Conservation (phyloP, 2,888 invertebrate species). For the Ochropacha duplaris region DNA sequence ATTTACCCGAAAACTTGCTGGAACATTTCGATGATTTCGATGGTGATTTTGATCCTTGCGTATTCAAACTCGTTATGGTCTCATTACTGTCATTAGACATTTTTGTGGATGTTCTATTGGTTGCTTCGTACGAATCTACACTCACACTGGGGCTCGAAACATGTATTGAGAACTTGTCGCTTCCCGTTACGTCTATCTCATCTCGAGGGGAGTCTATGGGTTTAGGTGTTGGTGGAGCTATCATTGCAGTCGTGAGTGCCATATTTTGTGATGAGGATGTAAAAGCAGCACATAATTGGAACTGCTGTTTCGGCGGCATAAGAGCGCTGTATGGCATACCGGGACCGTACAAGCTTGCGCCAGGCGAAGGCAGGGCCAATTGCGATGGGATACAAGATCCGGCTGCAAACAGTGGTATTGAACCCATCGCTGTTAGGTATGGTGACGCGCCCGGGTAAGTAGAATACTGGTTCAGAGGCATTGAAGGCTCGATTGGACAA, state of each 20-base stretch:
- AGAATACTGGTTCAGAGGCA: constrained; percentile 77
- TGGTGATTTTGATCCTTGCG: constrained; percentile 64
- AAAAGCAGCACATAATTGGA: constrained; percentile 88
- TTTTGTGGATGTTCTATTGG: constrained; percentile 58
- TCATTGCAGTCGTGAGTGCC: constrained; percentile 91
- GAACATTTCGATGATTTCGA: constrained; percentile 80
- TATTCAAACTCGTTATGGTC: constrained; percentile 48
- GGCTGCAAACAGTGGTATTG: constrained; percentile 83
- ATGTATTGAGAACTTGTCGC: constrained; percentile 65
- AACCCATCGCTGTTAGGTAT: constrained; percentile 80
- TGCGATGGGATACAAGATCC: constrained; percentile 79
- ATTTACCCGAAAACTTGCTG: constrained; percentile 85
- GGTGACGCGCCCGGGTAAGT: constrained; percentile 83
- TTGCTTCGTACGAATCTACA: constrained; percentile 63
- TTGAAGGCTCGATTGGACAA: constrained; percentile 82
- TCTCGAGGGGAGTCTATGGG: constrained; percentile 70
- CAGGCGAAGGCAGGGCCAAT: constrained; percentile 86
- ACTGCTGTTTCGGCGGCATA: constrained; percentile 80
- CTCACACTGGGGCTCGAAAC: constrained; percentile 69
- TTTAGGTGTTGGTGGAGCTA: constrained; percentile 85
- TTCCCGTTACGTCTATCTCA: constrained; percentile 65
- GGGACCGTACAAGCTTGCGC: constrained; percentile 84
- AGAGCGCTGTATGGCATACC: constrained; percentile 82
- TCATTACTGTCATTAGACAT: constrained; percentile 67
- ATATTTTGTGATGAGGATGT: constrained; percentile 92